Conservation (phyloP, 2,113 vertebrate genomes). For the Alces alces region DNA sequence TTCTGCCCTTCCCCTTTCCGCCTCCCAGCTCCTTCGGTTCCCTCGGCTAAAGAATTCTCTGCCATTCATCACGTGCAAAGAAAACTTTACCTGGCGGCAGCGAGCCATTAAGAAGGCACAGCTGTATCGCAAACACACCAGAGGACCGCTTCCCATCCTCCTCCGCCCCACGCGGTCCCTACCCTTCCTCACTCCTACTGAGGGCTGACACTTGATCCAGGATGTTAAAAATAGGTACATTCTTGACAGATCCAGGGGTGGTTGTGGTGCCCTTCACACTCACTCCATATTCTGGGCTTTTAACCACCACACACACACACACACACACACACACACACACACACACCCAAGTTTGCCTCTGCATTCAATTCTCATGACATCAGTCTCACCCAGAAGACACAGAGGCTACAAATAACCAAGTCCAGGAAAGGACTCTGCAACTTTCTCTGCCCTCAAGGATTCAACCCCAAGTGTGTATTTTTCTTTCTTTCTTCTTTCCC, state of each 20-base stretch:
- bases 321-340: not conserved
- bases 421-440: conserved; percentile 35
- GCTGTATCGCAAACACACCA: conserved; percentile 56
- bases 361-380: conserved; percentile 53
- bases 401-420: conserved; percentile 48
- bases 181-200: not conserved
- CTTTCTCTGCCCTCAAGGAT: conserved; percentile 5
- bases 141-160: conserved; percentile 29
- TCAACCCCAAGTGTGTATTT: not conserved
- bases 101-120: conserved; percentile 59
- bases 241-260: conserved; percentile 72
- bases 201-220: conserved; percentile 74
- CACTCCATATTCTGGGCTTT: conserved; percentile 73
- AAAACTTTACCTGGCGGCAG: conserved; percentile 66
- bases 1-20: conserved; percentile 44
- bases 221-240: conserved; percentile 80
- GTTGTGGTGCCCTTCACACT: conserved; percentile 68
- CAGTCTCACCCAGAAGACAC: conserved; percentile 49
- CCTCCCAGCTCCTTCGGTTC: conserved; percentile 48
- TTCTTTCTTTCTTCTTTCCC: not conserved
- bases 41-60: conserved; percentile 63
- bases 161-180: not conserved
- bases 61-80: conserved; percentile 70
- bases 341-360: not conserved
- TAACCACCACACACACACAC: not conserved